Percentiles rank a stretch among this genome's conserved stretches.
Conservation (phyloP, 2,888 invertebrate species). For the Sphecodes monilicornis region DNA sequence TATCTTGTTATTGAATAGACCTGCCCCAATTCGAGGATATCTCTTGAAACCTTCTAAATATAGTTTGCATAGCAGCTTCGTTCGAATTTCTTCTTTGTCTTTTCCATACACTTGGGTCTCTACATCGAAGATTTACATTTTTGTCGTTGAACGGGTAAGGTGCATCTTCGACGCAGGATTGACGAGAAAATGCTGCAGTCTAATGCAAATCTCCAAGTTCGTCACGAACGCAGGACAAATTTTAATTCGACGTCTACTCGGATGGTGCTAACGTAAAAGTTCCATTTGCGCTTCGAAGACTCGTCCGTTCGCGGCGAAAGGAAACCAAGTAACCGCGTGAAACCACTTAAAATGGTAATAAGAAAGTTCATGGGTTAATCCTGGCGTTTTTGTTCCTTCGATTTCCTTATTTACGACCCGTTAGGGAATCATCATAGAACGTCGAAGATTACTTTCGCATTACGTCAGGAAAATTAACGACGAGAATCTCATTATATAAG, state of each 20-base stretch:
- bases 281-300: slow-evolving; percentile 18
- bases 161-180: slow-evolving; percentile 31
- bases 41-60: background rate
- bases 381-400: slow-evolving; percentile 5
- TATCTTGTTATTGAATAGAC: background rate
- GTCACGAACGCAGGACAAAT: slow-evolving; percentile 65
- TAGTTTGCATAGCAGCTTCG: background rate
- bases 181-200: slow-evolving; percentile 59
- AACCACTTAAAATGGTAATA: slow-evolving; percentile 79
- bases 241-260: slow-evolving; percentile 74
- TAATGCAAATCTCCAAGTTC: slow-evolving; percentile 67
- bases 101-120: background rate
- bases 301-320: slow-evolving; percentile 18
- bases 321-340: slow-evolving; percentile 38
- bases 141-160: slow-evolving; percentile 39
- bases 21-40: fast-evolving
- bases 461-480: slow-evolving; percentile 7
- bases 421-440: slow-evolving; percentile 23
- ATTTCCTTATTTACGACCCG: slow-evolving; percentile 23
- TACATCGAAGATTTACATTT: slow-evolving; percentile 41
- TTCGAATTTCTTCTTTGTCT: background rate
- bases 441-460: slow-evolving; percentile 8
- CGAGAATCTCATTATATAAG: background rate
- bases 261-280: slow-evolving; percentile 54
- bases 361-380: slow-evolving; percentile 72